phyloP scores from a whole-genome alignment of 1,140 invertebrate genomes.

The Tetraneura akinire region DNA sequence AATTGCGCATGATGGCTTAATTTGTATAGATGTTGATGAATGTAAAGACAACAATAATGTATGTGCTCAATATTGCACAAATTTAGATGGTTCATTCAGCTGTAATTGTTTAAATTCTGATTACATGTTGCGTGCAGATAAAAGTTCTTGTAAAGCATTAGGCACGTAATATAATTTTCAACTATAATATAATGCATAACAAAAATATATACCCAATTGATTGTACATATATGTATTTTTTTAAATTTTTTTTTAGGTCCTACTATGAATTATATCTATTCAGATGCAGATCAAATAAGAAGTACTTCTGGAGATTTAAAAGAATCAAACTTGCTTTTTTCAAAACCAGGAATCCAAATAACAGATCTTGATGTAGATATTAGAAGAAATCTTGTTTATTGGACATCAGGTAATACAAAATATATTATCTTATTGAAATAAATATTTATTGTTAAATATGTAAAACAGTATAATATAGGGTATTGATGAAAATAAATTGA shows the following conservation, averaged over 20 bases:
- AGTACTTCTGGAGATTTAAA: constrained; percentile 53
- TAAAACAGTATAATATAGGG: too few species aligned
- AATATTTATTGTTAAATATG: constrained; percentile 4
- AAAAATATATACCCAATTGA: neutral
- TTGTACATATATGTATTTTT: constrained; percentile 13
- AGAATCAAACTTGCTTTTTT: constrained; percentile 53
- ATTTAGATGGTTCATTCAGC: constrained; percentile 76
- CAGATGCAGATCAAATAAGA: constrained; percentile 53
- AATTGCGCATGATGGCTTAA: constrained; percentile 53
- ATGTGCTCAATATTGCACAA: constrained; percentile 84
- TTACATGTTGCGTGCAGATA: constrained; percentile 71
- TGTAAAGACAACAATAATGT: constrained; percentile 62
- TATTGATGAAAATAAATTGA: too few species aligned
- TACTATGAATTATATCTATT: constrained; percentile 55
- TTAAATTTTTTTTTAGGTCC: constrained; percentile 53
- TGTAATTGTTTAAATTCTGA: constrained; percentile 77
- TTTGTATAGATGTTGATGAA: constrained; percentile 56
- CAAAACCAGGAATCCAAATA: constrained; percentile 52
- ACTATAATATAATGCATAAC: neutral
- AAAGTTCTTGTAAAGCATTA: constrained; percentile 68
- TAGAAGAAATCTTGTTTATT: constrained; percentile 54
- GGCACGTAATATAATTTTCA: constrained; percentile 56
- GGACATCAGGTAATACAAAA: constrained; percentile 61
- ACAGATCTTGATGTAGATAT: constrained; percentile 56
- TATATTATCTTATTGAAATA: neutral